phyloP scores from a whole-genome alignment of 2,113 vertebrate species.

The Thamnaconus septentrionalis region DNA sequence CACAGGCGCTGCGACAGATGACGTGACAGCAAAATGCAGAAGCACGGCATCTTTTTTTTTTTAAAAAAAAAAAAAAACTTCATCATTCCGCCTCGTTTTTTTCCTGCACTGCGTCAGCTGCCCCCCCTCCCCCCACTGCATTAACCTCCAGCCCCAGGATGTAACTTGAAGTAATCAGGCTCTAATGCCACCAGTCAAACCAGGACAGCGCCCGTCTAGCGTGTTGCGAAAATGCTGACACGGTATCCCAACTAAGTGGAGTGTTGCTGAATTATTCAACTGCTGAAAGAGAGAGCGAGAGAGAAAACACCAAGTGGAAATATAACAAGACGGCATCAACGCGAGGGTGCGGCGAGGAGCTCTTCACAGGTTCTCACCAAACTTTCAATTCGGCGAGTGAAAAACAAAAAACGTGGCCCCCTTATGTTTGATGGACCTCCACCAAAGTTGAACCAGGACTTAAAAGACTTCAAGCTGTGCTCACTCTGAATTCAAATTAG shows the following conservation, averaged over 20 bases:
- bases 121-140: constrained; percentile 8
- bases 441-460: too few relatives aligned
- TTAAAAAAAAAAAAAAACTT: constrained; percentile 1
- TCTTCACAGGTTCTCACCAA: too few relatives aligned
- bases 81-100: constrained; percentile 8
- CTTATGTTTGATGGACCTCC: too few relatives aligned
- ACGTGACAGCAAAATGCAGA: too few relatives aligned
- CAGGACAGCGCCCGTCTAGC: constrained; percentile 25
- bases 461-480: too few relatives aligned
- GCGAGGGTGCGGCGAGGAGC: too few relatives aligned
- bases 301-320: constrained; percentile 24
- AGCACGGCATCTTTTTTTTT: too few relatives aligned
- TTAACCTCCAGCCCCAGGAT: constrained; percentile 31
- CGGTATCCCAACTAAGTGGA: constrained; percentile 66
- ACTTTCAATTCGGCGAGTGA: too few relatives aligned
- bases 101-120: too few relatives aligned
- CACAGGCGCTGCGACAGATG: too few relatives aligned
- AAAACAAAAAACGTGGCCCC: too few relatives aligned
- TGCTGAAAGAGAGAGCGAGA: constrained; percentile 10
- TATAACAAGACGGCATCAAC: constrained; percentile 23
- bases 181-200: constrained; percentile 48
- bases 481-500: too few relatives aligned
- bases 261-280: constrained; percentile 64
- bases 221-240: constrained; percentile 58
- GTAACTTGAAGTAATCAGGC: constrained; percentile 43